phyloP scores from a whole-genome alignment of 2,797 vertebrate species.

The Numenius phaeopus region DNA sequence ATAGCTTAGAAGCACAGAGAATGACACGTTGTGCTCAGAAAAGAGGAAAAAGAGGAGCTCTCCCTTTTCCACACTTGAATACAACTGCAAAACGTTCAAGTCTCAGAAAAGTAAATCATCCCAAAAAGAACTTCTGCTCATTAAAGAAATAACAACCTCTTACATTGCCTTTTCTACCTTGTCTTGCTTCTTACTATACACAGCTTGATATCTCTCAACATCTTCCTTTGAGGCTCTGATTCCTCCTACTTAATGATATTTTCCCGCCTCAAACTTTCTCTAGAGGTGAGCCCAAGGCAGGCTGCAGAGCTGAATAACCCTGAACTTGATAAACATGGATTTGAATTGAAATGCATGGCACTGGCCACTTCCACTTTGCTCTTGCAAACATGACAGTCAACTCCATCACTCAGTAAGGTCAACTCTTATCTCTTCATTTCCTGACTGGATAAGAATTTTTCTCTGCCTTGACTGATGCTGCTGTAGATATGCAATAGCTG shows the following conservation, averaged over 20 bases:
- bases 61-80: constrained; percentile 1
- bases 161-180: neutral
- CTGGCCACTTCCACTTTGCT: neutral
- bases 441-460: neutral
- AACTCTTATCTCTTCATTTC: neutral
- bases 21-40: neutral
- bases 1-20: neutral
- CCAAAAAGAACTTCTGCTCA: neutral
- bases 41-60: neutral
- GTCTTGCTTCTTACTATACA: neutral
- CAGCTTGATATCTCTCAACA: neutral
- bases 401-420: neutral
- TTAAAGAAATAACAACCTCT: neutral
- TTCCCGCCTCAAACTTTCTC: neutral
- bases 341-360: neutral
- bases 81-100: neutral
- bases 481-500: neutral
- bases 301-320: neutral
- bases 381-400: neutral
- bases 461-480: neutral
- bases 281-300: neutral
- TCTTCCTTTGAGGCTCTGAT: neutral
- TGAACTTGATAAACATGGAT: neutral
- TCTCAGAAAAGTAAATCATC: neutral
- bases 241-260: neutral